These are phyloP conservation scores for Threskiornis aethiopicus DNA, from an alignment of 2,797 vertebrate species.

Conservation along the genomic window DNA sequence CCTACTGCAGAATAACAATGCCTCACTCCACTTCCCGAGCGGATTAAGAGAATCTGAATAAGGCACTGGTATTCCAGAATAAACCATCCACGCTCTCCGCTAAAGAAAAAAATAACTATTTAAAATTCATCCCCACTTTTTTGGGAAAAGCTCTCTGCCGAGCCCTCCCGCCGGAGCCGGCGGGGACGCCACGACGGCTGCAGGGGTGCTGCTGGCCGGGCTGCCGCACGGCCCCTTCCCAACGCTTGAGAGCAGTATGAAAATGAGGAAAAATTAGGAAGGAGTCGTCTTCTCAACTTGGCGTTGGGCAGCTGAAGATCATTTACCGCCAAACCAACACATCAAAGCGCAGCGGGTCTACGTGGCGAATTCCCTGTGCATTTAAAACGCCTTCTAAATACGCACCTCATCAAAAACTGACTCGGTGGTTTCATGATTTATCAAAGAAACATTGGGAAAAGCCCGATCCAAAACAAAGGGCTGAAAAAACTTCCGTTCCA, in stretches of 20 bases:
- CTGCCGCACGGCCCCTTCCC: not conserved
- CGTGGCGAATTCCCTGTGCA: not conserved
- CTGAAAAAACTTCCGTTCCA: not conserved
- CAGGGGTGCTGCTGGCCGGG: not conserved
- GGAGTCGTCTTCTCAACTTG: rapidly evolving
- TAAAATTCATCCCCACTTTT: not conserved
- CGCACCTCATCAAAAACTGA: not conserved
- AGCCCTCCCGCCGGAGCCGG: not conserved
- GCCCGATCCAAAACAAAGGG: not conserved
- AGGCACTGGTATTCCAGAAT: not conserved
- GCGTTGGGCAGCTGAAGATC: not conserved
- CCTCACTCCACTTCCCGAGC: not conserved
- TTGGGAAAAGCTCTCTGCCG: not conserved
- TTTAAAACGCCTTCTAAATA: not conserved
- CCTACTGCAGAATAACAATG: not conserved
- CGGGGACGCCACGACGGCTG: rapidly evolving
- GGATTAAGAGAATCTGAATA: not conserved
- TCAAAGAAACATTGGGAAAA: not conserved
- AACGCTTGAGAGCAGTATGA: rapidly evolving
- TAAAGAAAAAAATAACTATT: not conserved
- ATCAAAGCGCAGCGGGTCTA: not conserved
- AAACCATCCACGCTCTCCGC: not conserved
- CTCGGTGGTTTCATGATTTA: not conserved
- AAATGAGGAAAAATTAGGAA: not conserved
- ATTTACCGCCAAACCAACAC: not conserved